phyloP scores from a whole-genome alignment of 2,888 invertebrate species.

The Lepas anatifera region DNA sequence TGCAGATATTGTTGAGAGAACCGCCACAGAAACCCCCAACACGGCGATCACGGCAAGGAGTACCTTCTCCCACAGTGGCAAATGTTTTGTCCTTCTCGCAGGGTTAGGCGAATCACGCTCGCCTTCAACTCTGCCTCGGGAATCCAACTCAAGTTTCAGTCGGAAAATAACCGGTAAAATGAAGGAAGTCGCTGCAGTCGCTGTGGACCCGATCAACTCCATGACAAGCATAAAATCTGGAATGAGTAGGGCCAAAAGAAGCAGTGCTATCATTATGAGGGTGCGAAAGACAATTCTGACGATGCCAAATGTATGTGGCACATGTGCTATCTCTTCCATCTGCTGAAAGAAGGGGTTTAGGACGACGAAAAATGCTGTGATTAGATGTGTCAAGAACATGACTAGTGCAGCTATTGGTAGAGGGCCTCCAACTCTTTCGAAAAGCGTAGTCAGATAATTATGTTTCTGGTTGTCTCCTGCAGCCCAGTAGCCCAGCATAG shows the following conservation, averaged over 20 bases:
- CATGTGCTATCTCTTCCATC: constrained; percentile 39
- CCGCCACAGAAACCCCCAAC: not conserved
- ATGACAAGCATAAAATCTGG: not conserved
- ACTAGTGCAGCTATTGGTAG: no score
- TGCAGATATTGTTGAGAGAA: not conserved
- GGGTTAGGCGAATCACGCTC: not conserved
- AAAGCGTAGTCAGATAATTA: no score
- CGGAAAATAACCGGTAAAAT: not conserved
- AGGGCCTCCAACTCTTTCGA: no score
- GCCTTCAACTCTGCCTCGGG: not conserved
- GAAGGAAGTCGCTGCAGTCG: not conserved
- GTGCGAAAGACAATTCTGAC: not conserved
- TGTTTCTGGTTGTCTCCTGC: no score
- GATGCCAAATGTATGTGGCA: not conserved
- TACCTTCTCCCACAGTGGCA: not conserved
- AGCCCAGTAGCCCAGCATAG: no score
- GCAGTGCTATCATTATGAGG: not conserved
- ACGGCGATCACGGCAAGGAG: not conserved
- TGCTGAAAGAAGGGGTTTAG: constrained; percentile 59
- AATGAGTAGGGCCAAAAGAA: not conserved
- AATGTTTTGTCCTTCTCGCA: not conserved
- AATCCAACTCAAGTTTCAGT: not conserved
- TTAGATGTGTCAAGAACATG: no score
- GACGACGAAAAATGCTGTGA: no score
- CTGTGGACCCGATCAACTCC: not conserved